Percentiles rank a stretch among this genome's conserved stretches.
Conservation (phyloP, 1,140 invertebrate genomes). For the Lerema accius region DNA sequence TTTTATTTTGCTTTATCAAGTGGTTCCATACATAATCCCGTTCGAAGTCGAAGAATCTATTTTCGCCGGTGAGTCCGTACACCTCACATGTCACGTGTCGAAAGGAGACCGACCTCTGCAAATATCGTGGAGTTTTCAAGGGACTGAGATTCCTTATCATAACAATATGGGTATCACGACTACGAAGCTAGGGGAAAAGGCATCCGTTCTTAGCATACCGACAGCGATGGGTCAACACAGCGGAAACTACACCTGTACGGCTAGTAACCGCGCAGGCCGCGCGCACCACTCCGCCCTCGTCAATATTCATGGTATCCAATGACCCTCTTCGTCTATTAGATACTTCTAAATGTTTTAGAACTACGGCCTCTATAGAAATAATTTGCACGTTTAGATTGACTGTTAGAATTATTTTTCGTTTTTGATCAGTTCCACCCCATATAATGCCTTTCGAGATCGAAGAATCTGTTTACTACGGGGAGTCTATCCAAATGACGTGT, state of each 20-base stretch:
- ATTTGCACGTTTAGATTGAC: slow-evolving; percentile 81
- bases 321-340: slow-evolving; percentile 44
- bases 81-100: slow-evolving; percentile 87
- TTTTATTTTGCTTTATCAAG: slow-evolving; percentile 50
- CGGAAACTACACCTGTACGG: slow-evolving; percentile 91
- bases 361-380: slow-evolving; percentile 51
- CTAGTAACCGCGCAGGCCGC: slow-evolving; percentile 88
- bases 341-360: slow-evolving; percentile 40
- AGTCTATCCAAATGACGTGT: slow-evolving; percentile 89
- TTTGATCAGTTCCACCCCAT: slow-evolving; percentile 87
- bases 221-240: slow-evolving; percentile 88
- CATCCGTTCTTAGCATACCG: slow-evolving; percentile 90
- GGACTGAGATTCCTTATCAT: slow-evolving; percentile 84
- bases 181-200: slow-evolving; percentile 88
- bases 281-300: slow-evolving; percentile 87
- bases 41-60: slow-evolving; percentile 87
- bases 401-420: slow-evolving; percentile 65
- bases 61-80: slow-evolving; percentile 88
- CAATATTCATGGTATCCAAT: slow-evolving; percentile 89
- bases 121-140: slow-evolving; percentile 84
- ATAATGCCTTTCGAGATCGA: slow-evolving; percentile 87
- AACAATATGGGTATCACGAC: slow-evolving; percentile 87
- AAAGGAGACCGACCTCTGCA: slow-evolving; percentile 88
- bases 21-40: slow-evolving; percentile 86
- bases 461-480: slow-evolving; percentile 86